These are phyloP conservation scores for Luidia sarsii DNA, from an alignment of 53 echinoderm and acorn worm genomes.

Conservation along the genomic window DNA sequence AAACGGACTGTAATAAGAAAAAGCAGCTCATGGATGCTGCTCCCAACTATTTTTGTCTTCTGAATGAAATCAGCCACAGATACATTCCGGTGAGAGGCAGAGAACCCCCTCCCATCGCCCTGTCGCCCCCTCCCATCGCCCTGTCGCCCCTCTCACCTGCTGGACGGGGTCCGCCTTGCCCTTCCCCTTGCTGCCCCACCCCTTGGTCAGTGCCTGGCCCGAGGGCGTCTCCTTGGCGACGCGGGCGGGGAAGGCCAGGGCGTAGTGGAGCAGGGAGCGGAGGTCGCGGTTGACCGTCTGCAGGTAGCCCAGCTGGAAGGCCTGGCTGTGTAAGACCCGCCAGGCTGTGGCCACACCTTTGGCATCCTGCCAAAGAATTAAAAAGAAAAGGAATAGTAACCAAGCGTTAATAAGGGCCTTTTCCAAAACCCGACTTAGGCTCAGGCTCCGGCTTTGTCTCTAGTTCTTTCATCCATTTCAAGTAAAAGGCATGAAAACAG, in stretches of 20 bases:
- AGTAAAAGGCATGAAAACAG: too few relatives aligned
- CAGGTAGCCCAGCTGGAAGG: constrained; percentile 81
- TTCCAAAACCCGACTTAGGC: too few relatives aligned
- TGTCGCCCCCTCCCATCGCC: too few relatives aligned
- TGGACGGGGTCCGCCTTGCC: constrained; percentile 27
- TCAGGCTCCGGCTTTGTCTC: too few relatives aligned
- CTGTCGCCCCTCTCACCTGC: constrained; percentile 7
- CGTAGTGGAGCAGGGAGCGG: constrained; percentile 49
- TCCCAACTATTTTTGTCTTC: too few relatives aligned
- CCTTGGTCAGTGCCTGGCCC: constrained; percentile 23
- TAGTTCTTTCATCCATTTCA: too few relatives aligned
- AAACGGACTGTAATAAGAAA: too few relatives aligned
- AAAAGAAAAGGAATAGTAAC: background rate
- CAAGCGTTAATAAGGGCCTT: too few relatives aligned
- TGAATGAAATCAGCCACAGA: too few relatives aligned
- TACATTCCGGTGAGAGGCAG: too few relatives aligned
- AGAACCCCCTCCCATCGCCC: too few relatives aligned
- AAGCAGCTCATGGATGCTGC: too few relatives aligned
- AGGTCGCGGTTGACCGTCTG: constrained; percentile 63
- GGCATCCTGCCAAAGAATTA: constrained; percentile 30
- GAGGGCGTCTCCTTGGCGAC: constrained; percentile 8
- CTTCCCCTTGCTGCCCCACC: constrained; percentile 45
- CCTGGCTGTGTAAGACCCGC: constrained; percentile 78
- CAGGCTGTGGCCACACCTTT: constrained; percentile 63
- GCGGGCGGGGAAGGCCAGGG: constrained; percentile 38